phyloP scores from a whole-genome alignment of 1,140 invertebrate genomes.

The Drosophila sulfurigaster region DNA sequence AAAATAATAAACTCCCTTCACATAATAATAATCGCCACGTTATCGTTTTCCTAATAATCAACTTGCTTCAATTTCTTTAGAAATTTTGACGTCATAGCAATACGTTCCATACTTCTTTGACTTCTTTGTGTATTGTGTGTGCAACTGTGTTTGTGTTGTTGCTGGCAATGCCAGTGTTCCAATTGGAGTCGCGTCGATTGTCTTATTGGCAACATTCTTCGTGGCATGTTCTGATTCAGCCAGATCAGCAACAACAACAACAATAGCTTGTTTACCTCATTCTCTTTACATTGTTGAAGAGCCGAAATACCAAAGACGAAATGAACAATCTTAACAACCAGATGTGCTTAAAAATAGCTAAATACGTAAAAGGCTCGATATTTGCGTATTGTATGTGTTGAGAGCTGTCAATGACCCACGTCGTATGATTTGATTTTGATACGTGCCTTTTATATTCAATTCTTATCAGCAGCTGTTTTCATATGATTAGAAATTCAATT shows the following conservation, averaged over 20 bases:
- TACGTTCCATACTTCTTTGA: slow-evolving; percentile 7
- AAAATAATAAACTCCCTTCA: slow-evolving; percentile 13
- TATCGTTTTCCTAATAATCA: slow-evolving; percentile 54
- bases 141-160: slow-evolving; percentile 11
- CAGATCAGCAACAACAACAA: slow-evolving; percentile 7
- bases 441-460: slow-evolving; percentile 6
- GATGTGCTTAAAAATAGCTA: slow-evolving; percentile 29
- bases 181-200: slow-evolving; percentile 33
- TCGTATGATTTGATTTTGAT: slow-evolving; percentile 24
- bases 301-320: slow-evolving; percentile 3
- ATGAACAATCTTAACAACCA: slow-evolving; percentile 13
- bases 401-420: slow-evolving; percentile 50
- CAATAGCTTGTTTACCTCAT: slow-evolving; percentile 12
- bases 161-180: slow-evolving; percentile 31
- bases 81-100: slow-evolving; percentile 35
- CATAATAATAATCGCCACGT: slow-evolving; percentile 53
- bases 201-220: slow-evolving; percentile 45
- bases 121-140: slow-evolving; percentile 8
- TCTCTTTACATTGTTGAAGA: slow-evolving; percentile 7
- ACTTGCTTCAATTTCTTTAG: slow-evolving; percentile 26
- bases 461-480: not conserved
- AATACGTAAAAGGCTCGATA: not conserved
- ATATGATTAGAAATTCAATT: not conserved
- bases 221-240: slow-evolving; percentile 29
- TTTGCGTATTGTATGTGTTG: slow-evolving; percentile 2